Base-by-base conservation (phyloP, 1,140 invertebrate genomes). In the Drosophila mauritiana region DNA sequence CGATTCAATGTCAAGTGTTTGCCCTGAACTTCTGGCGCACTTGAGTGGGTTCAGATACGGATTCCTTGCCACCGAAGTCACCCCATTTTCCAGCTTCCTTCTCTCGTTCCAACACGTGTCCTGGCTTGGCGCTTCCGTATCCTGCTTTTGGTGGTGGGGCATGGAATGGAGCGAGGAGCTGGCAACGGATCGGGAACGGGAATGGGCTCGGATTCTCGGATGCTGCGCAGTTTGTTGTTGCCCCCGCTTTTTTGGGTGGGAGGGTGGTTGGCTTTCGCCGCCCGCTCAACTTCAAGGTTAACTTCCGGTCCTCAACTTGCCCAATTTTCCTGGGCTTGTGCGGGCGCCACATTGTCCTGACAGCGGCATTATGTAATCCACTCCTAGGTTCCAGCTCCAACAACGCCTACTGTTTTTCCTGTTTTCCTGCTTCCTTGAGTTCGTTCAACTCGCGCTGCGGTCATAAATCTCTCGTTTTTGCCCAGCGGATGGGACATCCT, bases 1-100 rank as follows among this genome's bases (percentile, higher is more conserved):
- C 77, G 84, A 88, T 88, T 88, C 73, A 77, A 80, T 83, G 84
- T 89, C 84, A 89, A 89, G 80, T 88, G 61, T 80, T 82, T 88
- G 62, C 62, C 63, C 63, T 77, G 67, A 77, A 82, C 78, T 77
- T 76, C 42, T 56, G 49, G 39, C 48, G 51, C 73, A 54, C 55
- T 76, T 64, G 40, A 49, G 40, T 25, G 51, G 36, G 55, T 52
- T 64, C 37, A 53, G 58, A 43, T 51, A 51, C 36, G 59, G 57
- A 39, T 37, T 42, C 40, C 13, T 34, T 39, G 36, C 63, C 65
- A 45, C 22, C 36, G 57, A 78, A 81, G 78, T 62, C 69, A 62
- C 74, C 76, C 72, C 48, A 53, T 36, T 55, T 70, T 65, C 72
- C 76, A 89, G 65, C 53, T 56, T 46, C 69, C 51, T 37, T 17